Base-by-base conservation (phyloP, 1,140 invertebrate genomes). In the Brachionus calyciflorus region DNA sequence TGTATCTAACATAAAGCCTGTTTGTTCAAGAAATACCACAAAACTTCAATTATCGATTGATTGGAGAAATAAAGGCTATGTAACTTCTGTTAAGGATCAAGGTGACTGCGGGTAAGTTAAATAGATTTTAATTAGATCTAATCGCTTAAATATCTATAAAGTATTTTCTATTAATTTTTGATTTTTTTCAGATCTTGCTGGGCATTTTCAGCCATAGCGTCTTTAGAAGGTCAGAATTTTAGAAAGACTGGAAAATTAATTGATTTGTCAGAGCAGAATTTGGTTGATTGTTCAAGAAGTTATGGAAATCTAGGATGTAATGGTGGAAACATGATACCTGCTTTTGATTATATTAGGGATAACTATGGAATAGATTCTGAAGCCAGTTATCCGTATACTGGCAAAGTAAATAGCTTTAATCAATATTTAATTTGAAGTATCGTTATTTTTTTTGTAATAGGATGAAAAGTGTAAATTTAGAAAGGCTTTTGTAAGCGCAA, bases 301-400 rank as follows among this genome's bases (percentile, higher is more conserved):
- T 77, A 77, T 40, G 75, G 78, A 40, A 84, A 83, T 80, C 12
- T 78, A 3, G 83, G 82, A 4, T 84, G 83, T 77, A 41, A 79
- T 19, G 83, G 83, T 14, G 83, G 83, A 33, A 60, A 82, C 2
- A 83, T 84, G 83, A 82, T 83, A 60, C 53, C 80, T 6, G 81
- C 80, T 17, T 84, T 84, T 73, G 79, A 51, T 9, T 84, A 84
- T 79, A 81, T 84, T 63, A 19, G 41, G 2, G 33, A 73, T 17
- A 55, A 51, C 48, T 30, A 68, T 40, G 57, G 77, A 19, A 44
- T 76, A 12, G 21, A 76, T 28, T 19, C 53, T 48, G 55, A 76
- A 60, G 21, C 46, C 30, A 48, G 19, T 1, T 76, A 76, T 76
- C 75, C 75, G 12, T 76, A 76, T 48, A 19, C 24, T 21, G 60